These are phyloP conservation scores for Pheosia tremula DNA, from an alignment of 2,888 invertebrate species.

Conservation along the genomic window DNA sequence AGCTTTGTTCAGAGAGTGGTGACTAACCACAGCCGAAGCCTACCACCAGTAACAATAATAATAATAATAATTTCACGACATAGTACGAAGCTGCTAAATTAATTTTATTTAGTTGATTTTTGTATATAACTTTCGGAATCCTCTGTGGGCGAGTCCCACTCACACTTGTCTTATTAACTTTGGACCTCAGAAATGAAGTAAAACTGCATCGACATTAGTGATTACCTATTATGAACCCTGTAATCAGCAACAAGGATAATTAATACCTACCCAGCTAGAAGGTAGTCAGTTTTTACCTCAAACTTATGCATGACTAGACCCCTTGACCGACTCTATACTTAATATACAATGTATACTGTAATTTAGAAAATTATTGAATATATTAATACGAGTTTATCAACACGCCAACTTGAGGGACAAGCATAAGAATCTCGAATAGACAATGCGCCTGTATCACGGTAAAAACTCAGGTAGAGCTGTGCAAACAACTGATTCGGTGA, in stretches of 20 bases:
- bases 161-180: no score
- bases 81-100: no score
- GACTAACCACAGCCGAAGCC: no score
- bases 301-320: constrained; percentile 7
- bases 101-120: no score
- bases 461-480: constrained; percentile 57
- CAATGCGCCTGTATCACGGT: constrained; percentile 50
- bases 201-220: no score
- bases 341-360: constrained; percentile 26
- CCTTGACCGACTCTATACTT: constrained; percentile 19
- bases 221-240: no score
- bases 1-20: no score
- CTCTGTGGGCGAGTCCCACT: no score
- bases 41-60: no score
- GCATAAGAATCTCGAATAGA: constrained; percentile 51
- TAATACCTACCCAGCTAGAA: neutral
- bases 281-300: constrained; percentile 7
- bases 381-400: constrained; percentile 37
- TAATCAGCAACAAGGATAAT: neutral
- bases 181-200: no score
- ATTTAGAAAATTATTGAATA: constrained; percentile 36
- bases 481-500: constrained; percentile 29
- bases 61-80: no score
- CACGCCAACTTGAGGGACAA: constrained; percentile 37
- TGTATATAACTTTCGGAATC: no score